A percentile compares a stretch with the other conserved stretches of the same genome.
phyloP scores from a whole-genome alignment of 1,140 invertebrate genomes.

The Achatina immaculata region DNA sequence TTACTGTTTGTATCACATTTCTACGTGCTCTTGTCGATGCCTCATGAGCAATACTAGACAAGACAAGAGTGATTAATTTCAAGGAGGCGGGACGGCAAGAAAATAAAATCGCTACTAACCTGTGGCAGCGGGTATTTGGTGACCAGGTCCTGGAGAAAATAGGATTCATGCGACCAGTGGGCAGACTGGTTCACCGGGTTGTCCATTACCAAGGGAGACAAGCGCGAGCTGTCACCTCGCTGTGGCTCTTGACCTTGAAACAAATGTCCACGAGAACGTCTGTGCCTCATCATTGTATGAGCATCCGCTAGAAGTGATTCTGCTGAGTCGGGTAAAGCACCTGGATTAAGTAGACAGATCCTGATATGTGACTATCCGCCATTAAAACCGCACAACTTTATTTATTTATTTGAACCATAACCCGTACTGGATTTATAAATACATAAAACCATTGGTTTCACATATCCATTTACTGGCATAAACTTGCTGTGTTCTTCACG shows the following conservation, averaged over 20 bases:
- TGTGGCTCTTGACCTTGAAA: not conserved
- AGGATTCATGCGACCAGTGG: slow-evolving; percentile 29
- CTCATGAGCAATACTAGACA: no score
- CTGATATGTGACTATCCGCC: not conserved
- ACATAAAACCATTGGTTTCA: no score
- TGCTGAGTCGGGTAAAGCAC: not conserved
- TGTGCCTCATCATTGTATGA: not conserved
- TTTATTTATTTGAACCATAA: not conserved
- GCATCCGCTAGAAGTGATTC: not conserved
- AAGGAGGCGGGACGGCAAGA: not conserved
- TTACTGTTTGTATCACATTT: no score
- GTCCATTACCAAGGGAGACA: slow-evolving; percentile 7
- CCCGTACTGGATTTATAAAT: no score
- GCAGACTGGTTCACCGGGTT: slow-evolving; percentile 33
- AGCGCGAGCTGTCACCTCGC: not conserved
- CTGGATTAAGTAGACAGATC: not conserved
- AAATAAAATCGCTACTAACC: not conserved
- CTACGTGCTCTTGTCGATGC: no score
- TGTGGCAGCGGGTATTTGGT: slow-evolving; percentile 20
- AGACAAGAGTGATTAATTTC: no score
- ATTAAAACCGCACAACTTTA: not conserved
- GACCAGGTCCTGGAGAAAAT: slow-evolving; percentile 7
- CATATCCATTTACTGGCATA: no score
- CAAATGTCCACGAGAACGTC: not conserved
- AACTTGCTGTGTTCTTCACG: no score